These are phyloP conservation scores for Dendronephthya gigantea DNA, from an alignment of 64 coral and sea anemone genomes.

Conservation along the genomic window DNA sequence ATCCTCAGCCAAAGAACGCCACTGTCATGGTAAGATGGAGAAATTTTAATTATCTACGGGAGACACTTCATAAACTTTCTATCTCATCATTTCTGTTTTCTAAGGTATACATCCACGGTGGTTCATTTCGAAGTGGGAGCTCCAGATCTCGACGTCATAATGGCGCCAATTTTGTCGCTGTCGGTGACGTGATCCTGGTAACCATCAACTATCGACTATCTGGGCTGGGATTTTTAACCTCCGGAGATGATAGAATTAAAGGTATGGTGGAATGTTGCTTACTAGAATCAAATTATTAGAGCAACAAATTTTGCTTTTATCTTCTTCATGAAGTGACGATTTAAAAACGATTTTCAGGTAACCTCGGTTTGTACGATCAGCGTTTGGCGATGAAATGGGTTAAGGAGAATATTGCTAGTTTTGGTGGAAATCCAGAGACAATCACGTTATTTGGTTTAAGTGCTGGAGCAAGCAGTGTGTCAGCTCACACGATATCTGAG, in stretches of 20 bases:
- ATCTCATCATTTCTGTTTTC: background rate
- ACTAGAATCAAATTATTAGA: too few relatives aligned
- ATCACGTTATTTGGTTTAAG: slow-evolving; percentile 32
- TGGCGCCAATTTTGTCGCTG: slow-evolving; percentile 26
- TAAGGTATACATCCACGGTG: slow-evolving; percentile 51
- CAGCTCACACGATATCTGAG: background rate
- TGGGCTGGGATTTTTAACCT: slow-evolving; percentile 23
- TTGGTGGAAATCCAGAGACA: slow-evolving; percentile 22
- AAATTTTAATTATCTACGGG: too few relatives aligned
- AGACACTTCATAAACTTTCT: too few relatives aligned
- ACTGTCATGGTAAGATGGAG: background rate
- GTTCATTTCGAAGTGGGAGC: background rate
- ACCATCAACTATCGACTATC: slow-evolving; percentile 12
- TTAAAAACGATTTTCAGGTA: background rate
- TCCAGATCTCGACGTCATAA: background rate
- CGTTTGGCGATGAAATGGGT: slow-evolving; percentile 34
- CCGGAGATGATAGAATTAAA: slow-evolving; percentile 15
- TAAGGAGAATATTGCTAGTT: slow-evolving; percentile 25
- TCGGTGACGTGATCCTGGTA: slow-evolving; percentile 33
- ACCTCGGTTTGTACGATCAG: slow-evolving; percentile 33
- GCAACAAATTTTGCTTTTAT: background rate
- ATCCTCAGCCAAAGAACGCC: background rate
- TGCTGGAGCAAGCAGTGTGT: background rate
- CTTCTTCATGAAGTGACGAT: background rate
- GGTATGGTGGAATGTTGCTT: too few relatives aligned